Evolutionary conservation across 2,888 invertebrate species (phyloP).

Genomic region (Polydrusus tereticollis): DNA sequence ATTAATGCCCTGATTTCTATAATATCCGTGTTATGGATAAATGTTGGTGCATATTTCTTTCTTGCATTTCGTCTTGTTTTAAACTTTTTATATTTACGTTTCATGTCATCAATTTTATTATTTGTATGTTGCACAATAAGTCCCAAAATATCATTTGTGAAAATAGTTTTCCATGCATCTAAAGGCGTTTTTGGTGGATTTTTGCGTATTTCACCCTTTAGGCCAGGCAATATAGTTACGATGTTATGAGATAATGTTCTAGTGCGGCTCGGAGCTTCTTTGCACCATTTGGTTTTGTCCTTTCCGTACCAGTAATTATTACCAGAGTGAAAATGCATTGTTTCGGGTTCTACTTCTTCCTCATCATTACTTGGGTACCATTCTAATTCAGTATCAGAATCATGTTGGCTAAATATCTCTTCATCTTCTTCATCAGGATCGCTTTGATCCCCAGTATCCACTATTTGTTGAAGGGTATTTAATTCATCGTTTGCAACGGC

Average conservation of each 20-base stretch:
- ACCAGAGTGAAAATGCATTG: not conserved
- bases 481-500: slow-evolving; percentile 7
- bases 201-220: slow-evolving; percentile 9
- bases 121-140: slow-evolving; percentile 3
- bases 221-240: not conserved
- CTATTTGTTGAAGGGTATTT: slow-evolving; percentile 1
- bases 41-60: no score
- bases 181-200: slow-evolving; percentile 11
- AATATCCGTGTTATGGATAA: not conserved
- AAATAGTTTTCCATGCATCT: not conserved
- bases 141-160: slow-evolving; percentile 9
- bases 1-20: not conserved
- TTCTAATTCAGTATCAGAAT: slow-evolving; percentile 7
- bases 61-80: not conserved
- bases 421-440: slow-evolving; percentile 2
- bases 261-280: not conserved
- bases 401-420: slow-evolving; percentile 6
- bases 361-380: not conserved
- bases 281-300: slow-evolving; percentile 6
- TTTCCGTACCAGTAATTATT: slow-evolving; percentile 5
- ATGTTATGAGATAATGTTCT: slow-evolving; percentile 11
- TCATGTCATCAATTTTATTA: not conserved
- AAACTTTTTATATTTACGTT: not conserved
- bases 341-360: not conserved
- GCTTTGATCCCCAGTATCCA: slow-evolving; percentile 1